Percentiles rank a stretch among this genome's conserved stretches.
phyloP scores from a whole-genome alignment of 2,113 vertebrate species.

The Haemorhous mexicanus region DNA sequence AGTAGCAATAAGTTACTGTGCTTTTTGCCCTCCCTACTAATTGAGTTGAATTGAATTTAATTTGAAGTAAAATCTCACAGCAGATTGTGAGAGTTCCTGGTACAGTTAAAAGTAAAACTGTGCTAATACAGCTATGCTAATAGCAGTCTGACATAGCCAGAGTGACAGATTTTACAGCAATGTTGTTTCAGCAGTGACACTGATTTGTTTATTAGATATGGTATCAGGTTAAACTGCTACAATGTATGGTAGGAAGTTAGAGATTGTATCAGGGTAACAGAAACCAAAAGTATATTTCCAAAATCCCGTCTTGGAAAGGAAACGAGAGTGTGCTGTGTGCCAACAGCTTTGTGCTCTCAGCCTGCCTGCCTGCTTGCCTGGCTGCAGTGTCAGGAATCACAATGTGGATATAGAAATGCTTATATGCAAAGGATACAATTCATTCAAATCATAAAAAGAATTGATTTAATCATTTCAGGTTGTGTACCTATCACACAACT shows the following conservation, averaged over 20 bases:
- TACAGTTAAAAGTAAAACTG: slow-evolving; percentile 11
- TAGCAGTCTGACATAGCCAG: background rate
- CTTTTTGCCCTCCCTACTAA: rapidly evolving
- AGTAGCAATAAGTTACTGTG: background rate
- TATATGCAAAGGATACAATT: background rate
- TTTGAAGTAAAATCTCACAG: background rate
- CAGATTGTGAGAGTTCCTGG: slow-evolving; percentile 9
- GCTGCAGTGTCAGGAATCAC: background rate
- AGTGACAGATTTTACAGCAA: slow-evolving; percentile 4
- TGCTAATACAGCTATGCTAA: background rate
- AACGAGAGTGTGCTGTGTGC: background rate
- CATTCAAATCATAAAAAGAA: background rate
- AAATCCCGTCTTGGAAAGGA: background rate
- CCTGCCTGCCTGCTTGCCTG: background rate
- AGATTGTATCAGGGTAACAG: background rate
- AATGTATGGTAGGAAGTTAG: slow-evolving; percentile 7
- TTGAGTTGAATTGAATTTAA: background rate
- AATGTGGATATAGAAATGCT: background rate
- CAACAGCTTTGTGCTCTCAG: background rate
- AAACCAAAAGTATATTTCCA: background rate
- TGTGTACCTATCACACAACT: background rate
- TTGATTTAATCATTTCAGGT: background rate
- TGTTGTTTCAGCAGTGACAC: slow-evolving; percentile 28
- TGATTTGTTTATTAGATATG: slow-evolving; percentile 26
- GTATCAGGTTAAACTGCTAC: slow-evolving; percentile 36